These are phyloP conservation scores for Drosophila kokeensis DNA, from an alignment of 2,888 invertebrate genomes.

Conservation along the genomic window DNA sequence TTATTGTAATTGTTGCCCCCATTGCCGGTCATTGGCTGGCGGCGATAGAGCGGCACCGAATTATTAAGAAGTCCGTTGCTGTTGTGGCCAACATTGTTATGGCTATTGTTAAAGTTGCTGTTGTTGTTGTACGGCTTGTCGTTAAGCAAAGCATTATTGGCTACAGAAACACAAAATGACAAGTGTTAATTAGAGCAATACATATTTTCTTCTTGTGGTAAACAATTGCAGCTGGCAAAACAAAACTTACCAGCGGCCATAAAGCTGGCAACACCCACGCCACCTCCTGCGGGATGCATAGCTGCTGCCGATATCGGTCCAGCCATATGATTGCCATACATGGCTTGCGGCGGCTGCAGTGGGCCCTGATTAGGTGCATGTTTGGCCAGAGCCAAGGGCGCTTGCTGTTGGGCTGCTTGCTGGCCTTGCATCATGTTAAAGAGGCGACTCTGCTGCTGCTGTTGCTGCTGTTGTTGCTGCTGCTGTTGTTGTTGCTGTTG, in stretches of 20 bases:
- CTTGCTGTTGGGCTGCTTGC: constrained; percentile 45
- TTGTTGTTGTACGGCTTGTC: constrained; percentile 60
- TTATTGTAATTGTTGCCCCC: constrained; percentile 71
- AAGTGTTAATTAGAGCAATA: neutral
- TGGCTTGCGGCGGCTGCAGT: constrained; percentile 47
- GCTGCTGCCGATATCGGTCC: constrained; percentile 40
- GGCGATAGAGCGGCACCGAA: constrained; percentile 86
- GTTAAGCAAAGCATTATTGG: constrained; percentile 57
- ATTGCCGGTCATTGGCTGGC: constrained; percentile 84
- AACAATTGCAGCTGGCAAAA: neutral
- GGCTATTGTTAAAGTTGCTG: constrained; percentile 58
- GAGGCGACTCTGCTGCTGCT: constrained; percentile 60
- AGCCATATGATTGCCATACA: constrained; percentile 55
- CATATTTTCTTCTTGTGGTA: neutral
- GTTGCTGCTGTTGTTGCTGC: constrained; percentile 19
- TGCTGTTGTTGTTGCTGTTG: constrained; percentile 48
- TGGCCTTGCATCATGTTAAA: constrained; percentile 70
- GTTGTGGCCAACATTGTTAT: constrained; percentile 50
- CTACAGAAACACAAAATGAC: constrained; percentile 14
- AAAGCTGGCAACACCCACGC: constrained; percentile 51
- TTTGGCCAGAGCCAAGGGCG: constrained; percentile 40
- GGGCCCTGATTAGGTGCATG: constrained; percentile 45
- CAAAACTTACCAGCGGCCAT: constrained; percentile 72
- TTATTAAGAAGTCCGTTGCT: constrained; percentile 64
- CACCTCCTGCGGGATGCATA: constrained; percentile 32